Evolutionary conservation across 1,140 invertebrate species (phyloP), one percentile per base, ranked within the genome.

Genomic region (Bombus affinis): DNA sequence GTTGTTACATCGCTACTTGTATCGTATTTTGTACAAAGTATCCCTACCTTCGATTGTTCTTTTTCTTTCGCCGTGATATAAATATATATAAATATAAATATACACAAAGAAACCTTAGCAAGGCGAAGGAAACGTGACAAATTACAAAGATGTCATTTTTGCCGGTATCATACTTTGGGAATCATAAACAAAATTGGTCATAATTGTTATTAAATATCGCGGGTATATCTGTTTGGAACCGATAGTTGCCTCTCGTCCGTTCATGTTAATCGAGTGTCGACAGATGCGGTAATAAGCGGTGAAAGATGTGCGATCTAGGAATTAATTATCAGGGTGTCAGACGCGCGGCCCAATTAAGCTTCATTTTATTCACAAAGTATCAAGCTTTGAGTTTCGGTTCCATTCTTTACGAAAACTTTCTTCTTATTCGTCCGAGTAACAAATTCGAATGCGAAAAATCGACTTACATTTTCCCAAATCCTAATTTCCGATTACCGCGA

Each of bases 11-110:
- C 92, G 93, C 94, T 95, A 95, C 92, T 94, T 94, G 91, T 92
- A 94, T 95, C 91, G 93, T 93, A 94, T 95, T 94, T 95, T 95
- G 94, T 95, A 95, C 94, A 95, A 94, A 95, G 89, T 94, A 94
- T 93, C 92, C 92, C 92, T 90, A 94, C 80, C 86, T 93, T 93
- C 92, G 92, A 91, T 89, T 89, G 73, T 84, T 85, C 59, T 76
- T 93, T 93, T 92, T 91, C 86, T 93, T 95, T 94, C 88, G 93
- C 94, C 92, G 93, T 90, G 68, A 92, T 87, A 81, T 81, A 90
- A 78, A 87, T 88, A 89, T 86, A 83, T 76, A 35, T 42, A 15
- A 22, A 73, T 15, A 42, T 3, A 59, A 22, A 44, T n/a, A 42
- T 42, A 42, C 42, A 35, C 18, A 73, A 85, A 71, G 75, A 81